Conservation (phyloP, 2,888 invertebrate species). For the Tenthredo notha region DNA sequence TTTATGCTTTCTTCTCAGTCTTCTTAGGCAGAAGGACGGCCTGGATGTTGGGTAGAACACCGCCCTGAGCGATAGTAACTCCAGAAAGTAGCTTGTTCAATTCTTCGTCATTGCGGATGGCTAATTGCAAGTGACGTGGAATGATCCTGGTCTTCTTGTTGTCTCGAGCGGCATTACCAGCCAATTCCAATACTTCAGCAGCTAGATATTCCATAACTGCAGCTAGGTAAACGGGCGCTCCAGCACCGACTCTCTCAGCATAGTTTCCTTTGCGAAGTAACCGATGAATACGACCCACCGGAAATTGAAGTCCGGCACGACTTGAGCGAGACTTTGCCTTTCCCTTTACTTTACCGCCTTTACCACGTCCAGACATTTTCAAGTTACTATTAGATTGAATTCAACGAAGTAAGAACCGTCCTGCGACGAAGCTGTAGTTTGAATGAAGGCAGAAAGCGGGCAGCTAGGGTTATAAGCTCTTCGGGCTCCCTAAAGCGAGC, state of each 20-base stretch:
- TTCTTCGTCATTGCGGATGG: constrained; percentile 90
- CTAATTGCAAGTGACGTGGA: constrained; percentile 88
- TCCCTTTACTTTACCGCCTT: constrained; percentile 65
- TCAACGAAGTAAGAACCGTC: not conserved
- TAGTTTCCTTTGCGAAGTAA: constrained; percentile 83
- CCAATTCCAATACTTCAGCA: constrained; percentile 85
- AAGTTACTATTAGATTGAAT: not conserved
- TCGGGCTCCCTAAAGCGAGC: not conserved
- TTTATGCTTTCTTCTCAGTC: constrained; percentile 76
- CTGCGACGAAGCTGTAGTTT: not conserved
- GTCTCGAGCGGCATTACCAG: constrained; percentile 85
- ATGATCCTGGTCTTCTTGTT: constrained; percentile 85
- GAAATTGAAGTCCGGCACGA: constrained; percentile 82
- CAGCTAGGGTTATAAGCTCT: constrained; percentile 2
- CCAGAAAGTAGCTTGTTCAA: constrained; percentile 87
- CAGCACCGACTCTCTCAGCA: constrained; percentile 81
- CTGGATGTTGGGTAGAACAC: constrained; percentile 90
- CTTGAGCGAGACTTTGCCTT: constrained; percentile 78
- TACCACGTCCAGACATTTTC: constrained; percentile 67
- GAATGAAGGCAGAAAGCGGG: not conserved
- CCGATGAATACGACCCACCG: constrained; percentile 82
- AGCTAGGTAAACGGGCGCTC: constrained; percentile 81
- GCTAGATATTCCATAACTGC: constrained; percentile 85
- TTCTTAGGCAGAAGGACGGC: constrained; percentile 88
- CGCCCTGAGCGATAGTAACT: constrained; percentile 91